Base-by-base conservation (phyloP, 1,140 invertebrate species). In the Uloborus diversus region DNA sequence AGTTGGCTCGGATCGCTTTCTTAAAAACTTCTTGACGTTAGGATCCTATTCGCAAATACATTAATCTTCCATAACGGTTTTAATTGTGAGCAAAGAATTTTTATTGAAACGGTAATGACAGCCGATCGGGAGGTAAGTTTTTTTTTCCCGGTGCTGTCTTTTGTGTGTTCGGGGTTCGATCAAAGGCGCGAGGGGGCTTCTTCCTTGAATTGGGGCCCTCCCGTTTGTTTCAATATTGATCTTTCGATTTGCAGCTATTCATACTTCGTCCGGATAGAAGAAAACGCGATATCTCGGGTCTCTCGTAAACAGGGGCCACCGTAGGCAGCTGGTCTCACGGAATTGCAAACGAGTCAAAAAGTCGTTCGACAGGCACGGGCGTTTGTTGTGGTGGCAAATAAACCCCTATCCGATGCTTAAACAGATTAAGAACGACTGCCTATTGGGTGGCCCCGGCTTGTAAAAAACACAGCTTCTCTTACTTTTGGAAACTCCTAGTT, bases 211-310 rank as follows among this genome's bases (percentile, higher is more conserved):
- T 49, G 37, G 57, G 33, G 17, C 32, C 62, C 61, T 64, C 61
- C 71, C 20, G 61, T 78, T 78, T 78, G 73, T 78, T 78, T 78
- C 73, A 78, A 78, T 78, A 78, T 78, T 78, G 61, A 78, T 78
- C 61, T 78, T 65, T 65, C 47, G 37, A 27, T 53, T 64, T 23
- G 32, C 20, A 27, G 47, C 33, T 51, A 65, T 76, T 76, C 73
- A 65, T 27, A 1, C 7, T 7, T 20, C 61, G 32, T 62, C 69
- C 25, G 25, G 32, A 56, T 78, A 20, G 57, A 66, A 56, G 62
- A 78, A 75, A 78, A 56, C 66, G 66, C 66, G 62, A 78, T 65
- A 76, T 76, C 33, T 49, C n/a, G 28, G 28, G 11, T 11, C 32
- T 25, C 33, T 64, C 71, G 71, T 75, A 61, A 78, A 78, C 73